Base-by-base conservation (phyloP, 64 coral and sea anemone genomes). In the Trachythela sp. region DNA sequence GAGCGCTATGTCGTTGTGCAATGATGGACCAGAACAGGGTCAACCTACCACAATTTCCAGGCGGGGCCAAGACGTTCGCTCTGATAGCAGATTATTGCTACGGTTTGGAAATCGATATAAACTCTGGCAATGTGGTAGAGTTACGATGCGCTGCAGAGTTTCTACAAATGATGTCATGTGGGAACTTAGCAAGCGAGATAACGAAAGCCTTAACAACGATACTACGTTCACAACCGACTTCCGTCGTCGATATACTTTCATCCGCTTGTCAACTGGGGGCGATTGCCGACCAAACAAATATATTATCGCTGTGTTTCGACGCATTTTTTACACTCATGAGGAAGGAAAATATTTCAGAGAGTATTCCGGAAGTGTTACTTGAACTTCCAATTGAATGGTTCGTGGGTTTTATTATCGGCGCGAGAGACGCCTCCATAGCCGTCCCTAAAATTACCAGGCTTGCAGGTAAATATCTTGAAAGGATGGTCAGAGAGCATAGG, bases 41-140 rank as follows among this genome's bases (percentile, higher is more conserved):
- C 13, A 60, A 9, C 0, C 14, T 87, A 13, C 30, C 29, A 43
- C 22, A 87, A 24, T 87, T 87, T 36, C 85, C 85, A 17, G 85
- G 85, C 18, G 85, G 85, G 9, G 56, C 48, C 13, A 18, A 27
- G 31, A 87, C 49, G 5, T 87, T 87, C 51, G 26, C 48, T 11
- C 30, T 87, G 48, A 33, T 87, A 13, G 85, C 85, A 15, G 85
- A 87, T 59, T 87, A 56, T 35, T 87, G 85, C 56, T 87, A 87
- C 51, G 56, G 36, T 36, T 13, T 54, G 18, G 85, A 60, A 20
- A 87, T 87, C 50, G 50, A 51, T 59, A 54, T 87, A 39, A 59
- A 56, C 48, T 20, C 48, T 13, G 33, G 39, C 24, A 87, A 87
- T 37, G 85, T 87, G 41, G 85, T 60, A 14, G 32, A 52, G 56